Base-by-base conservation (phyloP, 1,140 invertebrate genomes). In the Bradysia coprophila region DNA sequence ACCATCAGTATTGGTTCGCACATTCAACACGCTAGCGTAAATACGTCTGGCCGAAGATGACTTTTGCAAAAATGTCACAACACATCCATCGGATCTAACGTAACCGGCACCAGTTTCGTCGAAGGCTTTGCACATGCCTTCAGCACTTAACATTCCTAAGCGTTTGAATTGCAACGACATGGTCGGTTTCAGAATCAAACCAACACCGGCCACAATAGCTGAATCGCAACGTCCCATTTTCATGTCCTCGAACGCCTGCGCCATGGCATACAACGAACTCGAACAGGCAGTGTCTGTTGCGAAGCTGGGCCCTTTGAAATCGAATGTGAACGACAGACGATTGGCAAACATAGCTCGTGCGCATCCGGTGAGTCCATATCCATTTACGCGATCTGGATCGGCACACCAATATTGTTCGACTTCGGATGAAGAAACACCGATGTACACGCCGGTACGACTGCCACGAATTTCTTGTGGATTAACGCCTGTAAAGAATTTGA, bases 251-350 rank as follows among this genome's bases (percentile, higher is more conserved):
- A 89, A 68, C 11, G 92, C 94, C 52, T 93, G 82, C 51, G 89
- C 75, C 51, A 97, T 61, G 2, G 88, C 92, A 54, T 86, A 76
- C 53, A 94, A 59, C 39, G 86, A 87, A 46, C 90, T 94, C 0
- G 91, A 95, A 62, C 93, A 98, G 1, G 93, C 93, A 8, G 93
- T 95, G 62, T 98, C 93, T 5, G 96, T 63, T 4, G 86, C 77
- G 60, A 82, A 93, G 60, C 89, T 94, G 2, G 93, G 93, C 11
- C 93, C 66, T 49, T 64, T 80, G 44, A 95, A 86, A 53, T 97
- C 90, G 64, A 95, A 97, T 9, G 89, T 82, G 65, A 81, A 98
- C 0, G 91, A 96, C 24, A 98, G 73, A 53, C 94, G 75, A 61
- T 98, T 98, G 31, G 91, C 75, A 61, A 97, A 94, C 92, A 97